These are phyloP conservation scores for Scomber scombrus DNA, from an alignment of 2,113 vertebrate species.

Conservation along the genomic window DNA sequence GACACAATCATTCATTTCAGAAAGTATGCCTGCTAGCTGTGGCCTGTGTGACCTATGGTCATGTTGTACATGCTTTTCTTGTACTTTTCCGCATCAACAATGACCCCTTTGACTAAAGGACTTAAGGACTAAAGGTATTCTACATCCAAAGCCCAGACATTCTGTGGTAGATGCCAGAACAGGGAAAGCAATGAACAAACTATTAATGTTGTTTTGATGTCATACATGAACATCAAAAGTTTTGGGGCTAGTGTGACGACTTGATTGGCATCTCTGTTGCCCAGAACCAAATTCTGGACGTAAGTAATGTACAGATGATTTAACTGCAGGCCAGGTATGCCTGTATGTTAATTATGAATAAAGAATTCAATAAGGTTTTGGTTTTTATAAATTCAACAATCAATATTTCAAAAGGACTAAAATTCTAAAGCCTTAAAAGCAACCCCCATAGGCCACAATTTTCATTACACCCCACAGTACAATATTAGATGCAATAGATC, in stretches of 20 bases:
- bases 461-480: too few relatives aligned
- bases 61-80: constrained; percentile 18
- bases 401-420: too few relatives aligned
- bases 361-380: too few relatives aligned
- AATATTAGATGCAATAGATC: too few relatives aligned
- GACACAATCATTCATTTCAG: constrained; percentile 32
- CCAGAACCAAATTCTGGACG: not conserved
- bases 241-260: too few relatives aligned
- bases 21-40: not conserved
- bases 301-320: too few relatives aligned
- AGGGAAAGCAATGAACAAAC: not conserved
- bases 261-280: not conserved
- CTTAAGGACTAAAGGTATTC: not conserved
- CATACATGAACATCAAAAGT: not conserved
- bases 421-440: too few relatives aligned
- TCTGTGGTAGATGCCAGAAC: not conserved
- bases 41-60: constrained; percentile 35
- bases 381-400: too few relatives aligned
- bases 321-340: too few relatives aligned
- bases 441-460: too few relatives aligned
- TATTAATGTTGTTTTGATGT: not conserved
- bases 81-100: constrained; percentile 3
- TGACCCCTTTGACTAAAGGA: constrained; percentile 19
- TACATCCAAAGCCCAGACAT: not conserved
- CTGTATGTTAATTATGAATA: too few relatives aligned